These are phyloP conservation scores for Troilus luridus DNA, from an alignment of 2,888 invertebrate genomes.

Conservation along the genomic window DNA sequence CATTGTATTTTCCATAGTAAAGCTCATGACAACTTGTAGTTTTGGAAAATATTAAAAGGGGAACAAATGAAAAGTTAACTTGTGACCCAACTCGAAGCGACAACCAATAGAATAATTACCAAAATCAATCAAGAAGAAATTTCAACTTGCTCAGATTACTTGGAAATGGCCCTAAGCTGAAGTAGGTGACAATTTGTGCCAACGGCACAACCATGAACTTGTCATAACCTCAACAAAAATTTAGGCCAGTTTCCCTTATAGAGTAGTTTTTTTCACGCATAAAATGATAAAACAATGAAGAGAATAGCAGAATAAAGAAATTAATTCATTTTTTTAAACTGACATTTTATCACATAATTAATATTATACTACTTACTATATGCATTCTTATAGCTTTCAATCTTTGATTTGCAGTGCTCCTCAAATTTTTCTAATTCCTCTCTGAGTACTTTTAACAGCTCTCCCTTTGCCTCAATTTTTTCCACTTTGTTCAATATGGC, in stretches of 20 bases:
- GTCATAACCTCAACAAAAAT: background rate
- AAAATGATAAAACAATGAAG: background rate
- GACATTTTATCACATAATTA: no score
- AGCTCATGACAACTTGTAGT: no score
- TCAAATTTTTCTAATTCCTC: slow-evolving; percentile 40
- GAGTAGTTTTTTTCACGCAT: background rate
- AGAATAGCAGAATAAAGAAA: background rate
- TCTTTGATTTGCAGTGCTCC: background rate
- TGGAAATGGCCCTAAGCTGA: background rate
- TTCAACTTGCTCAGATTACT: no score
- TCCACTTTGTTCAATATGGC: background rate
- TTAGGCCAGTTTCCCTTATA: background rate
- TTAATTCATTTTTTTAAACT: background rate
- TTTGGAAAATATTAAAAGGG: no score
- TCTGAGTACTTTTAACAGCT: background rate
- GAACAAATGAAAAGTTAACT: no score
- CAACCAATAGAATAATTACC: no score
- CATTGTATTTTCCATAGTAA: no score
- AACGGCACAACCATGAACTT: background rate
- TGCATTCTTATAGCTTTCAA: slow-evolving; percentile 15
- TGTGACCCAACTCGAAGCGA: no score
- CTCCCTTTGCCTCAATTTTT: slow-evolving; percentile 8
- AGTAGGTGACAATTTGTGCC: background rate
- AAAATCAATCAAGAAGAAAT: no score
- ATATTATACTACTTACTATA: slow-evolving; percentile 22